Evolutionary conservation across 1,140 invertebrate genomes (phyloP), one percentile per base, ranked within the genome.

Genomic region (Campoletis sonorensis): DNA sequence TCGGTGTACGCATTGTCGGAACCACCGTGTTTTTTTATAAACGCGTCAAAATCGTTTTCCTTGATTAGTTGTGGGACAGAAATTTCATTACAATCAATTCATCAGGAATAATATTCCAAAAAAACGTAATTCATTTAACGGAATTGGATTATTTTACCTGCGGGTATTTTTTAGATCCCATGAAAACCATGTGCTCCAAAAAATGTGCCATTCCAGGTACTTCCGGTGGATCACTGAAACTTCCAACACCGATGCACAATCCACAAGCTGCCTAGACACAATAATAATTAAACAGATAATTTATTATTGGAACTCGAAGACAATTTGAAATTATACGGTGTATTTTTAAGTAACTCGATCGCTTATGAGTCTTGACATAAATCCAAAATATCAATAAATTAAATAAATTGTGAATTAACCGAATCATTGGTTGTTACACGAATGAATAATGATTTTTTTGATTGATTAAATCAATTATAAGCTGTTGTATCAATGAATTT

Each of bases 161-260:
- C 5, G 96, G 96, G 92, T 95, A 98, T 86, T 97, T 97, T 87
- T 96, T 93, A 67, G 96, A 97, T 49, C 97, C 98, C 95, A 98
- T 97, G 87, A 98, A 99, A 8, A 99, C 95, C 97, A 99, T 98
- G 89, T 99, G 98, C 89, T 99, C 98, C 70, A 98, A 94, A 91
- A 99, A 98, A 91, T 99, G 98, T 1, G 98, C 97, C 85, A 99
- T 88, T 1, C 98, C 98, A 82, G 96, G 97, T 72, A 98, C 94
- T 58, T 96, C 93, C 61, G 90, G 86, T 0, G 97, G 97, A 89
- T 95, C 94, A 86, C 94, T 95, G 88, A 95, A 95, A 89, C 94
- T 95, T 23, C 96, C 95, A 40, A 96, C 95, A 54, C 94, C 94
- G 16, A 97, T 93, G 79, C 93, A 93, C 4, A 97, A 87, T 10